A percentile compares a stretch with the other conserved stretches of the same genome.
These are phyloP conservation scores for Drosophila monieri DNA, from an alignment of 2,888 invertebrate genomes.

Conservation along the genomic window DNA sequence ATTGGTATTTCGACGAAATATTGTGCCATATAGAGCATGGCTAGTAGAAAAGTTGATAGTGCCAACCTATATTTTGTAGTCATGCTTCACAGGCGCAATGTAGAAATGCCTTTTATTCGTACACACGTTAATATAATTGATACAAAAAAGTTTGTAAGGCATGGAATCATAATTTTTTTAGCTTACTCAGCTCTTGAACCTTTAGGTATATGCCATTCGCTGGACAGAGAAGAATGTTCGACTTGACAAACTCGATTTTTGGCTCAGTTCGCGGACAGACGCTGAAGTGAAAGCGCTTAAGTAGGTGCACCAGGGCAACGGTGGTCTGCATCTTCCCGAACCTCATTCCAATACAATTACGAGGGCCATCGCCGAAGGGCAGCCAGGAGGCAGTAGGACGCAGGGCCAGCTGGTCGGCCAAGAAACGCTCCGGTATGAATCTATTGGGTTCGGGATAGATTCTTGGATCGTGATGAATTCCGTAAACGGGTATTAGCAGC, in stretches of 20 bases:
- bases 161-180: conserved; percentile 4
- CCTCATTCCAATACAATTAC: conserved; percentile 77
- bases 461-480: conserved; percentile 86
- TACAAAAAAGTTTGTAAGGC: neutral
- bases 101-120: neutral
- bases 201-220: conserved; percentile 54
- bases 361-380: conserved; percentile 79
- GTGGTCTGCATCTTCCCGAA: conserved; percentile 76
- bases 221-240: conserved; percentile 48
- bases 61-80: neutral
- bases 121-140: neutral
- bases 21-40: neutral
- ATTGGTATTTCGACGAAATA: neutral
- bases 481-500: conserved; percentile 85
- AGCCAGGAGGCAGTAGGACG: conserved; percentile 79
- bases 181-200: conserved; percentile 43
- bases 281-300: conserved; percentile 62
- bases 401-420: conserved; percentile 85
- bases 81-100: neutral
- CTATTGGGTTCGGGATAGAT: conserved; percentile 86
- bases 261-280: conserved; percentile 57
- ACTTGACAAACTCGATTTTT: conserved; percentile 53
- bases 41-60: neutral
- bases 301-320: conserved; percentile 61
- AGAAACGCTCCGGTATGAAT: conserved; percentile 87